Evolutionary conservation across 1,140 invertebrate genomes (phyloP).

Genomic region (Dendrolimus kikuchii): DNA sequence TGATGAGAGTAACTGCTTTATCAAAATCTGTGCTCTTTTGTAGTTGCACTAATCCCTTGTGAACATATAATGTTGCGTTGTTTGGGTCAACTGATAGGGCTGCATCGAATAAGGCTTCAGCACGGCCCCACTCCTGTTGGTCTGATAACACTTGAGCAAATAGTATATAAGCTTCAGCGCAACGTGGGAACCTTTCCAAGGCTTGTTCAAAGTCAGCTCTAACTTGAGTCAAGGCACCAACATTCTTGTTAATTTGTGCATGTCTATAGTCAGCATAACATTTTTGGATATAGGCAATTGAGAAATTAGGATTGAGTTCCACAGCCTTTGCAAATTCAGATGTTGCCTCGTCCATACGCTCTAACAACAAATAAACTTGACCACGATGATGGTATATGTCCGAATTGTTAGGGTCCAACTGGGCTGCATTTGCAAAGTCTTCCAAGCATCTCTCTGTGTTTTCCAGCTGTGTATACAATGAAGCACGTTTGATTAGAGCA

Average conservation of each 20-base stretch:
- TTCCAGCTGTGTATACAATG: conserved; percentile 85
- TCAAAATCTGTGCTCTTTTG: conserved; percentile 88
- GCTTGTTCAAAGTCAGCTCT: conserved; percentile 82
- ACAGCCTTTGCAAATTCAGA: conserved; percentile 89
- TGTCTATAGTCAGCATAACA: conserved; percentile 88
- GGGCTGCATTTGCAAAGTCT: conserved; percentile 84
- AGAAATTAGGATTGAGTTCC: conserved; percentile 85
- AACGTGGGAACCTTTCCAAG: conserved; percentile 86
- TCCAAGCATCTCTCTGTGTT: conserved; percentile 80
- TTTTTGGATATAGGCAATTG: conserved; percentile 90
- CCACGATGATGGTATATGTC: conserved; percentile 85
- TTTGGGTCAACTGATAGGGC: conserved; percentile 87
- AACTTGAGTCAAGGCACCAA: conserved; percentile 67
- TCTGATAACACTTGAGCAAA: conserved; percentile 90
- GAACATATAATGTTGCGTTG: conserved; percentile 90
- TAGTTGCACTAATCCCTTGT: conserved; percentile 87
- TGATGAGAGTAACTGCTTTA: conserved; percentile 84
- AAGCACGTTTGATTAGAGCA: conserved; percentile 92
- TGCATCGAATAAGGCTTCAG: conserved; percentile 86
- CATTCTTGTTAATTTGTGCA: conserved; percentile 75
- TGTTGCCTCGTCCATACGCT: conserved; percentile 85
- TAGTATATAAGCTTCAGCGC: conserved; percentile 87
- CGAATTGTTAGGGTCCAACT: conserved; percentile 83
- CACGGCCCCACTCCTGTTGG: conserved; percentile 85
- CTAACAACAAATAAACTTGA: conserved; percentile 87